Base-by-base conservation (phyloP, 2,797 vertebrate genomes). In the Hafferia zeledoni region DNA sequence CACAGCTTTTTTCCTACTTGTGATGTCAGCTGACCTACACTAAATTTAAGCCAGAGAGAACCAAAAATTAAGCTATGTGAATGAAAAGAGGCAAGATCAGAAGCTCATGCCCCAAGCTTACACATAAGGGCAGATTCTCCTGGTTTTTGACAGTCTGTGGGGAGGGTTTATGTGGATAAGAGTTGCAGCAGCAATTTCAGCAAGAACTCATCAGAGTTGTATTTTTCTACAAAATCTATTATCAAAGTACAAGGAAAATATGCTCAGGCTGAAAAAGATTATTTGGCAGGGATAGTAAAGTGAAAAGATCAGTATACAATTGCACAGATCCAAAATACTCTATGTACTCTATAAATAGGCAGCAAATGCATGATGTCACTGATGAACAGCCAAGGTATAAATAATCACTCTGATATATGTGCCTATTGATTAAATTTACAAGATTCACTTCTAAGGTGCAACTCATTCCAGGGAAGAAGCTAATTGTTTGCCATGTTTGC, bases 341-440 rank as follows among this genome's bases (percentile, higher is more conserved):
- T 61, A 47, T 83, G 76, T 94, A 86, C 60, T 87, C 64, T 3
- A 8, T 89, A 92, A 94, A 89, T 41, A 87, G 60, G 35, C 43
- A 92, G 60, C 33, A 87, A 89, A 80, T 53, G 37, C 82, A 68
- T 1, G 2, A 57, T 89, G 49, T 30, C 52, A 53, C 8, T 90
- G 81, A 93, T 83, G 67, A 97, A 89, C 27, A 78, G 41, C 49
- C 56, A 75, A 90, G 27, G 53, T 37, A 83, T 93, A 94, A 92
- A 95, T 92, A 81, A 89, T 19, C 22, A 35, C 79, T 94, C 37
- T 60, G 41, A 80, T 70, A 16, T 33, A 77, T 83, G 17, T 64
- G 57, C 46, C 60, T 85, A 80, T 69, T 0, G 7, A 87, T 78
- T 79, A 65, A 67, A 91, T 77, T 79, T 82, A 82, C 90, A 68